Percentiles rank a stretch among this genome's conserved stretches.
Evolutionary conservation across 35 echinoderm and acorn worm genomes (phyloP).

Genomic region (Amphiura filiformis): DNA sequence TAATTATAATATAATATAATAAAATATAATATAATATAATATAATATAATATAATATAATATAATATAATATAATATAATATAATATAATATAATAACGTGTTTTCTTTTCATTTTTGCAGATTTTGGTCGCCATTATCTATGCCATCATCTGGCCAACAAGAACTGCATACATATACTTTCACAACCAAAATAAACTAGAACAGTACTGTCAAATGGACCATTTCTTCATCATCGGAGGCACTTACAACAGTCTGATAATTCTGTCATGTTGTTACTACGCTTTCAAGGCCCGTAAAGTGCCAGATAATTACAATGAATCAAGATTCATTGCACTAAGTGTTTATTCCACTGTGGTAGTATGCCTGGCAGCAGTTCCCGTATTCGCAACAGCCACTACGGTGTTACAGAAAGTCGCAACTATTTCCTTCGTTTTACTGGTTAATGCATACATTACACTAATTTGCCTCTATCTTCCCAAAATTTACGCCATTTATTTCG

Average conservation of each 20-base stretch:
- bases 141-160: neutral
- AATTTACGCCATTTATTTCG: neutral
- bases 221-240: neutral
- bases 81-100: no score
- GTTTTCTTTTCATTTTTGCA: neutral
- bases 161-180: neutral
- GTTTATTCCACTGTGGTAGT: neutral
- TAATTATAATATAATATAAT: no score
- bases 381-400: neutral
- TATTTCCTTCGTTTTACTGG: neutral
- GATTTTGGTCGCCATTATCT: neutral
- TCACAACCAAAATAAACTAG: neutral
- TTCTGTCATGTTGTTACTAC: neutral
- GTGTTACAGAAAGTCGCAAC: neutral
- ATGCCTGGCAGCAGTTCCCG: neutral
- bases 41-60: no score
- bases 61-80: no score
- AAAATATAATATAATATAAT: no score
- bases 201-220: neutral
- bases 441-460: neutral
- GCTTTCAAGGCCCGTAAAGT: neutral
- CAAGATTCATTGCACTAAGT: neutral
- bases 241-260: neutral
- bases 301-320: conserved; percentile 6
- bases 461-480: neutral